Base-by-base conservation (phyloP, 1,140 invertebrate species). In the Mesaphorura yosii region DNA sequence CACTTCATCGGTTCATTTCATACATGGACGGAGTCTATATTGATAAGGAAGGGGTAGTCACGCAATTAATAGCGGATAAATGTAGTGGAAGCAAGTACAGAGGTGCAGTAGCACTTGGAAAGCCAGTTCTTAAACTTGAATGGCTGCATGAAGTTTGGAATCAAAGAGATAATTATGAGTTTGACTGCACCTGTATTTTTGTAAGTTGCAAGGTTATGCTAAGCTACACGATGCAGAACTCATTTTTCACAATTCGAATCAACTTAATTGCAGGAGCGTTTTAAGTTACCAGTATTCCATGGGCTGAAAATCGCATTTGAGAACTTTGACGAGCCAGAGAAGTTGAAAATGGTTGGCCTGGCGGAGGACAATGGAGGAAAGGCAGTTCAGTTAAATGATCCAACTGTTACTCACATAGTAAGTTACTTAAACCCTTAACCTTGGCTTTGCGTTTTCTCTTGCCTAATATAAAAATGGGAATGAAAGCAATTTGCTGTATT, bases 141-240 rank as follows among this genome's bases (percentile, higher is more conserved):
- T 98, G 92, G 92, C 81, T 98, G 14, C 74, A 80, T 66, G 74
- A 80, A 53, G 79, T 85, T 42, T 98, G 92, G 92, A 79, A 71
- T 47, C 63, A 70, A n/a, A 63, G 73, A 54, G 28, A 44, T 27
- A 49, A 48, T 28, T 20, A 12, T 14, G 26, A 22, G 0, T 56
- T 52, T 31, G 27, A 52, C 28, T 28, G 51, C 3, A 26, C 22
- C 7, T 10, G 14, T 22, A 28, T 44, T 15, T 40, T 58, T 14
- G 59, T 62, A 58, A 54, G 48, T 27, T 12, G n/a, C n/a, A n/a
- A 17, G 17, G 25, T 17, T 2, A 42, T 17, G 64, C 77, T 20
- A 22, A n/a, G 19, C 20, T 14, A 34, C 19, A 48, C 7, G 20
- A 34, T 20, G 2, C 4, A n/a, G n/a, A n/a, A n/a, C 22, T 15